Conservation (phyloP, 1,140 invertebrate genomes). For the Trichomalopsis sarcophagae region DNA sequence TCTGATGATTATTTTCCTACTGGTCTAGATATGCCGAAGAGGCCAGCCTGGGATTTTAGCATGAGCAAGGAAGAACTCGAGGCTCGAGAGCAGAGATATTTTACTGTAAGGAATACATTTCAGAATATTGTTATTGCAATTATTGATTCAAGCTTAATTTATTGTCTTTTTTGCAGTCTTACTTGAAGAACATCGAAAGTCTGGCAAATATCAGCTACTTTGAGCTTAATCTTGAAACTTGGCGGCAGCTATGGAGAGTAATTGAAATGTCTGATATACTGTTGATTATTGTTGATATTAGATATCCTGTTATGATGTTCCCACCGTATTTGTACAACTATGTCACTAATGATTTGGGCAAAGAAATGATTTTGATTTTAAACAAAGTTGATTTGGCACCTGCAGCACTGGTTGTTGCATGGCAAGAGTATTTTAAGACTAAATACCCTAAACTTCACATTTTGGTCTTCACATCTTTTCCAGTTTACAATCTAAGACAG, state of each 20-base stretch:
- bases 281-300: conserved; percentile 88
- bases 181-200: conserved; percentile 77
- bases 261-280: conserved; percentile 93
- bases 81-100: conserved; percentile 84
- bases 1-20: conserved; percentile 83
- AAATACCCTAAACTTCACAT: conserved; percentile 86
- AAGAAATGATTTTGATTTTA: conserved; percentile 90
- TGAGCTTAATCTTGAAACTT: conserved; percentile 94
- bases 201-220: conserved; percentile 81
- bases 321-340: conserved; percentile 92
- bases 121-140: not conserved
- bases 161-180: conserved; percentile 73
- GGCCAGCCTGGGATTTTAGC: conserved; percentile 87
- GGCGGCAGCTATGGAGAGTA: conserved; percentile 94
- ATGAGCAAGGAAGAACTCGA: conserved; percentile 85
- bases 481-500: conserved; percentile 83
- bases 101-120: conserved; percentile 76
- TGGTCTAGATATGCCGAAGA: conserved; percentile 86
- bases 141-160: conserved; percentile 46
- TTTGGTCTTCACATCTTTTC: conserved; percentile 89
- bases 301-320: conserved; percentile 91
- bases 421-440: conserved; percentile 87
- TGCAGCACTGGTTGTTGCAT: conserved; percentile 87
- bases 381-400: conserved; percentile 96
- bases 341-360: conserved; percentile 83